These are phyloP conservation scores for Metridium senile DNA, from an alignment of 92 coral and sea anemone species.

Conservation along the genomic window DNA sequence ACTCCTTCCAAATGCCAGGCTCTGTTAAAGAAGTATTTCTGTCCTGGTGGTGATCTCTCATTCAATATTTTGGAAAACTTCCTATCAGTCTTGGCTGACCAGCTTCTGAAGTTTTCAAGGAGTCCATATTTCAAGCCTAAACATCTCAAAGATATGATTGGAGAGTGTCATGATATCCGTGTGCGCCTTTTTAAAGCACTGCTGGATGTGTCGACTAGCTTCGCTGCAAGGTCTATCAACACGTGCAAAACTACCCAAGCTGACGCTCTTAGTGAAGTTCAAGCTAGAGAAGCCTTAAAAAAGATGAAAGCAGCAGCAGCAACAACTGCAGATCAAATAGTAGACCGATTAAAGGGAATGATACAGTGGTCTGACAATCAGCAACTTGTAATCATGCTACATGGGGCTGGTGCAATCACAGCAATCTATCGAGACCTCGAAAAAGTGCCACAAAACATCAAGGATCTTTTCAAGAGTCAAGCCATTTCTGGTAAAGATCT, in stretches of 20 bases:
- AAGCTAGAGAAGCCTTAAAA: constrained; percentile 56
- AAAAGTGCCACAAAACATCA: constrained; percentile 71
- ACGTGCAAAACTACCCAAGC: constrained; percentile 70
- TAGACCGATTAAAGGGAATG: constrained; percentile 85
- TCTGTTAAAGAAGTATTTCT: constrained; percentile 63
- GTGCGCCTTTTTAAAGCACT: constrained; percentile 81
- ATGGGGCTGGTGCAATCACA: constrained; percentile 74
- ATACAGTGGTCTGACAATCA: constrained; percentile 94
- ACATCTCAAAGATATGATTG: constrained; percentile 68
- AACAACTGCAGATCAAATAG: constrained; percentile 73
- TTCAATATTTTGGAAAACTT: constrained; percentile 77
- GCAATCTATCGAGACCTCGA: constrained; percentile 78
- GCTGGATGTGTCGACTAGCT: constrained; percentile 84
- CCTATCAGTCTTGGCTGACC: constrained; percentile 79
- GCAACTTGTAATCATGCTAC: constrained; percentile 79
- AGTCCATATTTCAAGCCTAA: constrained; percentile 79
- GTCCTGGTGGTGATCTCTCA: constrained; percentile 68
- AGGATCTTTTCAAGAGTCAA: constrained; percentile 71
- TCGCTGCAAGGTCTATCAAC: constrained; percentile 90
- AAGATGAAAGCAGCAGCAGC: constrained; percentile 43
- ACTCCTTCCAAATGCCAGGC: constrained; percentile 49
- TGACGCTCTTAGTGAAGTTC: constrained; percentile 66
- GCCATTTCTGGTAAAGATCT: constrained; percentile 60
- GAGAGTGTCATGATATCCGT: constrained; percentile 71
- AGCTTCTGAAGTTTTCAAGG: constrained; percentile 82